Base-by-base conservation (phyloP, 2,888 invertebrate species). In the Epiblema foenella region DNA sequence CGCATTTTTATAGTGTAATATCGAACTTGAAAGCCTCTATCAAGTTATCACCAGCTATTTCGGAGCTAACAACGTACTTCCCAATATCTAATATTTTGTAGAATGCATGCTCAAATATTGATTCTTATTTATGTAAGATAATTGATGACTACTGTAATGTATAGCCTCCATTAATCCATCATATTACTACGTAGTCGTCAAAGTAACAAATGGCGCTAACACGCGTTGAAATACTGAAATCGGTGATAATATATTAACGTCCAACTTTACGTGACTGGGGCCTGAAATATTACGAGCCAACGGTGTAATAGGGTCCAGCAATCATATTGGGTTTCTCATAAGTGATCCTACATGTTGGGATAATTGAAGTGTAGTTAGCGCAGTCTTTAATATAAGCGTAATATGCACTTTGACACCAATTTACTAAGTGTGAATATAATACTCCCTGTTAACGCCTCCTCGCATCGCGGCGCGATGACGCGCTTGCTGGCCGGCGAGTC, bases 271-370 rank as follows among this genome's bases (percentile, higher is more conserved):
- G 58, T 60, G 59, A 63, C 49, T 37, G 56, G 56, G 37, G 62
- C 17, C 29, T 64, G 58, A 69, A 69, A 69, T 69, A 69, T 69
- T 64, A 37, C 64, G 20, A 42, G 24, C 42, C 42, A n/a, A 3
- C 15, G 24, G 51, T 17, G 24, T 58, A 52, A 69, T 58, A 69
- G 64, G 69, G 69, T 64, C 63, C 57, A 37, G 57, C 33, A 20
- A 49, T 57, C 24, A 52, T 58, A 64, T 58, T 37, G 58, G 39
- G 18, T 39, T 33, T 54, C 54, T 58, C 68, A 24, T 52, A 51
- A 67, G 52, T 29, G 52, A 46, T 60, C 24, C 10, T n/a, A 54
- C 15, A 54, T 67, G 46, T 29, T 20, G 20, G 24, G 7, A 18
- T 51, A 49, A 49, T 49, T 18, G 29, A 42, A 29, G 46, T 46